Evolutionary conservation across 2,797 vertebrate genomes (phyloP), one percentile per base, ranked within the genome.

Genomic region (Diceros bicornis): DNA sequence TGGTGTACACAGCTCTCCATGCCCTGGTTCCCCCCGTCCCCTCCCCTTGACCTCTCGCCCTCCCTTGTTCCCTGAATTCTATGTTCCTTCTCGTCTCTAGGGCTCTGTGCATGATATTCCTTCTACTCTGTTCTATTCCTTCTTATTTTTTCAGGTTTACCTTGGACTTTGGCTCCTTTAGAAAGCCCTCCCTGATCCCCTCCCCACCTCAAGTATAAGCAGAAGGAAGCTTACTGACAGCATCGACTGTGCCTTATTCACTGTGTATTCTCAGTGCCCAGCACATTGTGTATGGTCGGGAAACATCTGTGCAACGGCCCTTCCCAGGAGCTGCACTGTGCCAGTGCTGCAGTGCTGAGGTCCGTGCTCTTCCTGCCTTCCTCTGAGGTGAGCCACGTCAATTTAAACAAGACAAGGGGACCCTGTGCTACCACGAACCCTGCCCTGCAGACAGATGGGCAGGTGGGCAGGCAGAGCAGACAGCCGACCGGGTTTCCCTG

Each of bases 1-100:
- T 6, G 21, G 18, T 52, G 29, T 8, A 12, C 27, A 0, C 1
- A 57, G 52, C 3, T 41, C 8, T 47, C 52, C 8, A 1, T 0
- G 9, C 16, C 59, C 25, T 11, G 57, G 16, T 57, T 62, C 85
- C 61, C 29, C 75, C 20, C 20, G 37, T 25, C 32, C 23, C 13
- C 23, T 25, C 55, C n/a, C 21, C 20, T 23, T 14, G 13, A n/a
- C 13, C 41, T 62, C 25, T 18, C 21, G 47, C 25, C 32, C 4
- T 5, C 44, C 50, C 13, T 44, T 6, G 2, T 41, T 13, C n/a
- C 66, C 75, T 44, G 4, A 23, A 68, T 11, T 66, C 61, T 23
- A 6, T 4, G 13, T 13, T 23, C 37, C 14, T 16, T 18, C 64
- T 29, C 8, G 14, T 59, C 52, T 29, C 44, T 6, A 13, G 55